Percentiles rank a stretch among this genome's conserved stretches.
Conservation (phyloP, 2,888 invertebrate genomes). For the Nematopogon swammerdamellus region DNA sequence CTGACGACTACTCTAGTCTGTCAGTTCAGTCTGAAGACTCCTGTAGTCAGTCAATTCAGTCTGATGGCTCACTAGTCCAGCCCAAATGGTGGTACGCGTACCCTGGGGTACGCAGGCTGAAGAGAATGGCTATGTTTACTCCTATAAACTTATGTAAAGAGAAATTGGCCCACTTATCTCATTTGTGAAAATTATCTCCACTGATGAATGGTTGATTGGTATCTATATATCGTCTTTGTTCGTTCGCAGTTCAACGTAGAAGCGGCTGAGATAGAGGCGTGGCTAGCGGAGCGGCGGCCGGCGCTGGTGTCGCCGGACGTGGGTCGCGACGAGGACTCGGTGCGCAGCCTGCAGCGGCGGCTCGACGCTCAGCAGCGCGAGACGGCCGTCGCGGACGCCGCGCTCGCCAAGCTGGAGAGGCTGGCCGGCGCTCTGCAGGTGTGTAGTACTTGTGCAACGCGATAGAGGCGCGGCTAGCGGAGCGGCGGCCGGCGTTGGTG, state of each 20-base stretch:
- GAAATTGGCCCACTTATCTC: no score
- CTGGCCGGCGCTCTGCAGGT: slow-evolving; percentile 58
- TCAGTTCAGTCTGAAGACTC: no score
- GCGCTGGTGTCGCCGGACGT: slow-evolving; percentile 72
- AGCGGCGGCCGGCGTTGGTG: slow-evolving; percentile 72
- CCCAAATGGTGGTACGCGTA: no score
- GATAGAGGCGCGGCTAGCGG: slow-evolving; percentile 46
- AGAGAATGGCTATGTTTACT: no score
- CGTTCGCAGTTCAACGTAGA: slow-evolving; percentile 38
- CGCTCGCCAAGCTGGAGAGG: slow-evolving; percentile 66
- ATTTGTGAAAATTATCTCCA: no score
- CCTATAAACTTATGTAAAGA: no score
- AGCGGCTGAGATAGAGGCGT: slow-evolving; percentile 86
- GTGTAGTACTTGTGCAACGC: neutral
- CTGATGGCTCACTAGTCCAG: no score
- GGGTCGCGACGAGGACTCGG: slow-evolving; percentile 92
- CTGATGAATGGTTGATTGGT: no score
- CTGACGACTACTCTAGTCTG: no score
- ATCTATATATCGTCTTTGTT: no score
- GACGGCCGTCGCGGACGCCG: slow-evolving; percentile 72
- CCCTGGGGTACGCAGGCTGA: no score
- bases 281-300: slow-evolving; percentile 84
- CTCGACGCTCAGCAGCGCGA: slow-evolving; percentile 80
- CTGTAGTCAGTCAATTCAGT: no score
- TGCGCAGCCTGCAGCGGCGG: slow-evolving; percentile 76